These are phyloP conservation scores for Ganaspis sp. DNA, from an alignment of 1,140 invertebrate species.

Conservation along the genomic window DNA sequence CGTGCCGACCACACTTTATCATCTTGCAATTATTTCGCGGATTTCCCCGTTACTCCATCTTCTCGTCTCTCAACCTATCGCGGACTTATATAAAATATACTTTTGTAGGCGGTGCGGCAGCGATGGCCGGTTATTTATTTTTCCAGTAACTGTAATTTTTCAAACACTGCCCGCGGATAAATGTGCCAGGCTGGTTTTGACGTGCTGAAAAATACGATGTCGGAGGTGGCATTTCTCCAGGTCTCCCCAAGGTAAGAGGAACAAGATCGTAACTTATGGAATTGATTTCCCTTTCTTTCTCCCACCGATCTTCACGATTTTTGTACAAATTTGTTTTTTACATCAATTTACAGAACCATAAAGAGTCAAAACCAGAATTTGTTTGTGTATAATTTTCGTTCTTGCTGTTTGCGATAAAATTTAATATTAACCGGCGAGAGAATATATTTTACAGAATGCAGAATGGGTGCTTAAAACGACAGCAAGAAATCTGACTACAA, in stretches of 20 bases:
- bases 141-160: slow-evolving; percentile 71
- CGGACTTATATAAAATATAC: slow-evolving; percentile 61
- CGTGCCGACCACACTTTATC: slow-evolving; percentile 60
- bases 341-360: neutral
- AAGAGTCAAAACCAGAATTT: too few species aligned
- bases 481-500: too few species aligned
- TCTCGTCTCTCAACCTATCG: slow-evolving; percentile 33
- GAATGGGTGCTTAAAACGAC: too few species aligned
- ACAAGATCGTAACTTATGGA: slow-evolving; percentile 54
- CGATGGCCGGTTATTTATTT: slow-evolving; percentile 68
- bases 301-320: neutral
- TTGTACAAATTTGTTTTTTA: neutral
- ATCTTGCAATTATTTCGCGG: slow-evolving; percentile 63
- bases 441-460: too few species aligned
- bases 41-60: slow-evolving; percentile 34
- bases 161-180: slow-evolving; percentile 67
- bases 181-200: slow-evolving; percentile 70
- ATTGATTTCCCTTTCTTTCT: slow-evolving; percentile 56
- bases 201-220: slow-evolving; percentile 67
- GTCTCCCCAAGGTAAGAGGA: slow-evolving; percentile 49
- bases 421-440: too few species aligned
- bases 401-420: too few species aligned
- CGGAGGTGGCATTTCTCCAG: slow-evolving; percentile 55
- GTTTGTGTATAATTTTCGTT: too few species aligned
- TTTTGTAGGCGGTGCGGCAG: slow-evolving; percentile 49